Evolutionary conservation across 2,797 vertebrate genomes (phyloP), one percentile per base, ranked within the genome.

Genomic region (Momotus momota): DNA sequence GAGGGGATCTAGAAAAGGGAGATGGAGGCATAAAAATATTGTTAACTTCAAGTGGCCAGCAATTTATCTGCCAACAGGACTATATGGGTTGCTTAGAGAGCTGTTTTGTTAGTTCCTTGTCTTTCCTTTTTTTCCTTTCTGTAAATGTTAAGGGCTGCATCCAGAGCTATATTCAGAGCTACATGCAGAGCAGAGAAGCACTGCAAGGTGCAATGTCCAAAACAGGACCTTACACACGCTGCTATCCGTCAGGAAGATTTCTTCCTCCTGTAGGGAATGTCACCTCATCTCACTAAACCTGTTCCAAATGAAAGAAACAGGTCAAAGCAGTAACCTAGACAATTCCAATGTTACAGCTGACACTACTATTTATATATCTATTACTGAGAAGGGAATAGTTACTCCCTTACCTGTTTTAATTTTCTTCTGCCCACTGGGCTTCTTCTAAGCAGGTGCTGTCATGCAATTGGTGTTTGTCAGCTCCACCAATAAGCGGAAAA

Each of bases 241-340:
- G 31, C 48, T 88, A 54, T 41, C 38, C 7, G 1, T 54, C 38
- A 19, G 77, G 23, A 84, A 86, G 14, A n/a, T 65, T 88, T 54
- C 52, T 87, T 51, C 40, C 45, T 88, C 14, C 5, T 19, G 8
- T 48, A 79, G 31, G 23, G 31, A 77, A 69, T 70, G 70, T 75
- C 58, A 79, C 14, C 35, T 85, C 51, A 10, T 62, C 41, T 55
- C 46, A 85, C 67, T 94, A 73, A 62, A 85, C 71, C 43, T 70
- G 46, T 79, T 94, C 46, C 72, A 86, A 74, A 91, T 51, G 27
- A 80, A 91, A 91, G 69, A 94, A 91, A 10, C 20, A 62, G 88
- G 86, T 81, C 82, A 95, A 81, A 86, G 70, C 82, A 84, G 70
- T 90, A 88, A 88, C 80, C 54, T 51, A 84, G 70, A 93, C 62